Conservation (phyloP, 2,888 invertebrate genomes). For the Sialis fuliginosa region DNA sequence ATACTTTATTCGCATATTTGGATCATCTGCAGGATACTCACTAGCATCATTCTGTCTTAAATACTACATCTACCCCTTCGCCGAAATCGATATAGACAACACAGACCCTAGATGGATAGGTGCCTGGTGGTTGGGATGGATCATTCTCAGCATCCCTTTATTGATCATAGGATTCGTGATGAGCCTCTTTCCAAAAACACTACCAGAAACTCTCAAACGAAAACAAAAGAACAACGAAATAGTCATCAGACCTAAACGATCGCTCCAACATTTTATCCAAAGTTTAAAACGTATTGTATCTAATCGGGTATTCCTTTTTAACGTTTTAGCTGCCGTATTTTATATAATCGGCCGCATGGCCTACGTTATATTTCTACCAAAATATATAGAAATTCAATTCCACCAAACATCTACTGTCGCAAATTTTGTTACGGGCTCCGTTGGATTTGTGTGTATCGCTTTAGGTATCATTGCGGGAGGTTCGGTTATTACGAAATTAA, state of each 20-base stretch:
- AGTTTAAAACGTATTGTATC: slow-evolving; percentile 38
- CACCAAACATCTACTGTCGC: slow-evolving; percentile 34
- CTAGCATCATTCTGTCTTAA: slow-evolving; percentile 45
- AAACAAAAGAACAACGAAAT: slow-evolving; percentile 31
- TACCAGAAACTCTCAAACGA: slow-evolving; percentile 41
- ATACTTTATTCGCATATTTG: slow-evolving; percentile 47
- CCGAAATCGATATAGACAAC: slow-evolving; percentile 43
- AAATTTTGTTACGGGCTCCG: too few species aligned
- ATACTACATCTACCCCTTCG: slow-evolving; percentile 42
- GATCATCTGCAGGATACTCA: slow-evolving; percentile 51
- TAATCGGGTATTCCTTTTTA: slow-evolving; percentile 46
- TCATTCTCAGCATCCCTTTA: slow-evolving; percentile 40
- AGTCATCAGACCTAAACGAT: slow-evolving; percentile 12
- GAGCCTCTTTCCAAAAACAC: slow-evolving; percentile 47
- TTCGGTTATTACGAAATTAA: too few species aligned
- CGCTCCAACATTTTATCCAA: slow-evolving; percentile 30
- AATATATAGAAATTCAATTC: slow-evolving; percentile 59
- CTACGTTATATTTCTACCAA: slow-evolving; percentile 52
- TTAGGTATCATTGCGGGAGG: too few species aligned
- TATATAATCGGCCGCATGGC: slow-evolving; percentile 43
- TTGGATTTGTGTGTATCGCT: too few species aligned
- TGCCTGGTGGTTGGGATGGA: slow-evolving; percentile 68
- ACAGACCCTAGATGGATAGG: slow-evolving; percentile 63
- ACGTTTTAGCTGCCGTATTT: slow-evolving; percentile 45
- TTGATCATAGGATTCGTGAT: slow-evolving; percentile 40